phyloP scores from a whole-genome alignment of 30 jellyfish, hydroid and myxozoan genomes.

The Turritopsis dohrnii region DNA sequence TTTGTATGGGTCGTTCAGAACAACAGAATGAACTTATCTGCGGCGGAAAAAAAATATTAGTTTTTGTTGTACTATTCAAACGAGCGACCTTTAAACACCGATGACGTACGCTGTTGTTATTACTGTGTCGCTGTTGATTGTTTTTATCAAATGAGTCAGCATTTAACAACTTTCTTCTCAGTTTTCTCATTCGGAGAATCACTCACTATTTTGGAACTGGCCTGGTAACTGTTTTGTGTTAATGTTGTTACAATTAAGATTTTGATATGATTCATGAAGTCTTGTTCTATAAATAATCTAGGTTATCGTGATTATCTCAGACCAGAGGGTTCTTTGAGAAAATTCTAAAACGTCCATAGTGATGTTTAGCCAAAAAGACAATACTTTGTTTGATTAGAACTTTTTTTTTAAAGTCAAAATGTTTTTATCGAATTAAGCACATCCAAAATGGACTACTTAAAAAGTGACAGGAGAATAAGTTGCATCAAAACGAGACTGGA shows the following conservation, averaged over 20 bases:
- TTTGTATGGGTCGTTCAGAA: not conserved
- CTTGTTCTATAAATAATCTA: not conserved
- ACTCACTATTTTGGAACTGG: not conserved
- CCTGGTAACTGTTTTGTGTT: not conserved
- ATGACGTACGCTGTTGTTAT: not conserved
- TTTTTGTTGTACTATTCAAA: not conserved
- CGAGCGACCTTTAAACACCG: not conserved
- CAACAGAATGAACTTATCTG: not conserved
- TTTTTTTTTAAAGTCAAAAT: no score
- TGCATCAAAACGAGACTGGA: no score
- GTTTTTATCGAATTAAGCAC: no score
- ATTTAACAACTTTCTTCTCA: not conserved
- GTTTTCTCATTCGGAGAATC: not conserved
- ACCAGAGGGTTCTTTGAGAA: not conserved
- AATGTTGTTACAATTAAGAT: not conserved
- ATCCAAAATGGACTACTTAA: no score
- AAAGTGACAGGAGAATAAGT: no score
- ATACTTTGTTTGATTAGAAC: no score
- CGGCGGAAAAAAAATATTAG: not conserved
- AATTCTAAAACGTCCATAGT: not conserved
- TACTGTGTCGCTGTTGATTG: not conserved
- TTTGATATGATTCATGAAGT: not conserved
- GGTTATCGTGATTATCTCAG: not conserved
- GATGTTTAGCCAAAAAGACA: no score
- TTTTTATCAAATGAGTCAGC: not conserved